Evolutionary conservation across 2,888 invertebrate genomes (phyloP), one percentile per base, ranked within the genome.

Genomic region (Vanessa cardui): DNA sequence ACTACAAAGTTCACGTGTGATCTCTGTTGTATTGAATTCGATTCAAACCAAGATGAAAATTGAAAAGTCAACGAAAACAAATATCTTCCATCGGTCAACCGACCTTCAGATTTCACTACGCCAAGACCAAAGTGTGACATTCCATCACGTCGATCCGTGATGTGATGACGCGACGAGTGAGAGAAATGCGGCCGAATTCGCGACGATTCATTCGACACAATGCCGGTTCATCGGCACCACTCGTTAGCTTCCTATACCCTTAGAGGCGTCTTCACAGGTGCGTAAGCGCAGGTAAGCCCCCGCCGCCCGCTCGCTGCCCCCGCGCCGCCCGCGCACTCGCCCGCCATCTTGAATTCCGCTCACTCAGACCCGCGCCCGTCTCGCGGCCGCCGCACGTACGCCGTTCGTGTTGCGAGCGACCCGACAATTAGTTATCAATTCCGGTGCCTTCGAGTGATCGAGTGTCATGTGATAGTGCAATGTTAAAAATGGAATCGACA

Each of bases 401-500:
- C 73, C 87, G 87, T 85, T 76, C 76, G 71, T 74, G 76, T 71
- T 73, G 64, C 73, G 77, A 78, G 77, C 76, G 78, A 77, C 74
- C 72, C 68, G 72, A 74, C 76, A 73, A 72, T 76, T 77, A 77
- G 70, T 77, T 77, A 76, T 76, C 79, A 79, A 78, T 76, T 77
- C 77, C 76, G 80, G 87, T 87, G 87, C 80, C 78, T 80, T 78
- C 72, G 70, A 81, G 88, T 87, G 87, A 81, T 84, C 82, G 77
- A 81, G 89, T 90, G 90, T 86, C 84, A 89, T 91, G 90, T 89
- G 90, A 88, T 85, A 87, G 92, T 92, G 91, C 68, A 82, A 89
- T 90, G 89, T 75, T 82, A 82, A 83, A 69, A 82, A 93, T 93
- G 93, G 96, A 96, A 85, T 97, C 98, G 81, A 98, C 97, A 81